Conservation (phyloP, 1,140 invertebrate genomes). For the Linepithema humile region DNA sequence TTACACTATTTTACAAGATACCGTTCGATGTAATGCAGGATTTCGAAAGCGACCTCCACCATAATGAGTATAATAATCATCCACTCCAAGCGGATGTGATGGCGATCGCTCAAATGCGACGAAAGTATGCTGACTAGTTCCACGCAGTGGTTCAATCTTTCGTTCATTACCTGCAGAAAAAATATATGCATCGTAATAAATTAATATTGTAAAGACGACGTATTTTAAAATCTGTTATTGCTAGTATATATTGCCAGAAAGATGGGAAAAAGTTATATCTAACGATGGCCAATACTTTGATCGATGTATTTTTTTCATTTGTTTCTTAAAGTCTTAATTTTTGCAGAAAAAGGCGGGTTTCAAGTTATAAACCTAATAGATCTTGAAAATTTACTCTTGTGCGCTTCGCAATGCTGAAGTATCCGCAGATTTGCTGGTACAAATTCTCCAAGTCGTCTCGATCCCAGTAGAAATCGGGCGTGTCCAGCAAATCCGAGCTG, state of each 20-base stretch:
- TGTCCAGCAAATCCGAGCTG: slow-evolving; percentile 96
- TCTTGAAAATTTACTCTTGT: slow-evolving; percentile 87
- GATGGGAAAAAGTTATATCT: background rate
- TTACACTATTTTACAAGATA: slow-evolving; percentile 70
- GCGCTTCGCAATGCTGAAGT: slow-evolving; percentile 93
- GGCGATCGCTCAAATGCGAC: slow-evolving; percentile 94
- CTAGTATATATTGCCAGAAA: background rate
- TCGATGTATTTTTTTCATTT: no score
- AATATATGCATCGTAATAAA: slow-evolving; percentile 15
- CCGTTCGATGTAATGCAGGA: slow-evolving; percentile 90
- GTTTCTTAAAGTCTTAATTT: no score
- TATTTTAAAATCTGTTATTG: slow-evolving; percentile 1
- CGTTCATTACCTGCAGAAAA: slow-evolving; percentile 93
- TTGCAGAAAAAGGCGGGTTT: no score
- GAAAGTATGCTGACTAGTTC: slow-evolving; percentile 95
- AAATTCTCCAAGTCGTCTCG: slow-evolving; percentile 93
- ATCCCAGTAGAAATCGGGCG: slow-evolving; percentile 99
- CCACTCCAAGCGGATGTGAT: slow-evolving; percentile 96
- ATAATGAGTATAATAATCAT: slow-evolving; percentile 98
- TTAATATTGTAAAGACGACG: background rate
- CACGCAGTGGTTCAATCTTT: slow-evolving; percentile 96
- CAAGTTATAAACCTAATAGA: no score
- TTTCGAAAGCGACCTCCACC: slow-evolving; percentile 96
- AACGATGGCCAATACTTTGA: no score
- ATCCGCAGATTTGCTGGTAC: slow-evolving; percentile 91